A percentile compares a stretch with the other conserved stretches of the same genome.
phyloP scores from a whole-genome alignment of 2,113 vertebrate genomes.

The Callospermophilus lateralis region DNA sequence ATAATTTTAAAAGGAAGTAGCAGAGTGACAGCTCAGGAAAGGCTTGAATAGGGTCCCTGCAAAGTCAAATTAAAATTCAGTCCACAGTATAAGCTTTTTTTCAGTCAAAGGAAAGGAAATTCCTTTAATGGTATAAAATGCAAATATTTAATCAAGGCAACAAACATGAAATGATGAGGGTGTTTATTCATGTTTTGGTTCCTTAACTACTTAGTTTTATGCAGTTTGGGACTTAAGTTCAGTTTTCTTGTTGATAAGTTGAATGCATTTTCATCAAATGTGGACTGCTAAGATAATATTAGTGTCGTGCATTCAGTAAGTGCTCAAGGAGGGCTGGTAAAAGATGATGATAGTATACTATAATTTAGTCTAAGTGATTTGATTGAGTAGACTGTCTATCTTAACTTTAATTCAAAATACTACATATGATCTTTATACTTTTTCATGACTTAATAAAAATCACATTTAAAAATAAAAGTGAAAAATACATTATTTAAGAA shows the following conservation, averaged over 20 bases:
- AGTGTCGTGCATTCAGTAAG: not conserved
- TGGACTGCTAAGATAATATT: not conserved
- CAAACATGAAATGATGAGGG: constrained; percentile 32
- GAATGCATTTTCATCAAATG: not conserved
- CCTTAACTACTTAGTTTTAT: constrained; percentile 22
- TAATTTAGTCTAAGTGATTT: not conserved
- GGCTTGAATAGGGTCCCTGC: not conserved
- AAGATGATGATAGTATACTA: not conserved
- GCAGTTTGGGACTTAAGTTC: not conserved
- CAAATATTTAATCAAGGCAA: constrained; percentile 66
- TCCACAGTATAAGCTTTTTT: not conserved
- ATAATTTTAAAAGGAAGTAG: constrained; percentile 32
- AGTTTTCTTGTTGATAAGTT: constrained; percentile 9
- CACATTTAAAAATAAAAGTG: constrained; percentile 16
- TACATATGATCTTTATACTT: not conserved
- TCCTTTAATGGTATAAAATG: constrained; percentile 35
- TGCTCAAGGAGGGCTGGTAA: not conserved
- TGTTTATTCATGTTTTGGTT: constrained; percentile 55
- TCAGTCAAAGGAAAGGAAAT: constrained; percentile 35
- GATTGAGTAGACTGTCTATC: not conserved
- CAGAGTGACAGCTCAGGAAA: not conserved
- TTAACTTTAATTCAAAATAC: constrained; percentile 42
- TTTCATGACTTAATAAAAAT: constrained; percentile 53
- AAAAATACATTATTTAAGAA: not conserved
- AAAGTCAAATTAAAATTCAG: constrained; percentile 49